A percentile compares a stretch with the other conserved stretches of the same genome.
Conservation (phyloP, 2,797 vertebrate genomes). For the Cryptoprocta ferox region DNA sequence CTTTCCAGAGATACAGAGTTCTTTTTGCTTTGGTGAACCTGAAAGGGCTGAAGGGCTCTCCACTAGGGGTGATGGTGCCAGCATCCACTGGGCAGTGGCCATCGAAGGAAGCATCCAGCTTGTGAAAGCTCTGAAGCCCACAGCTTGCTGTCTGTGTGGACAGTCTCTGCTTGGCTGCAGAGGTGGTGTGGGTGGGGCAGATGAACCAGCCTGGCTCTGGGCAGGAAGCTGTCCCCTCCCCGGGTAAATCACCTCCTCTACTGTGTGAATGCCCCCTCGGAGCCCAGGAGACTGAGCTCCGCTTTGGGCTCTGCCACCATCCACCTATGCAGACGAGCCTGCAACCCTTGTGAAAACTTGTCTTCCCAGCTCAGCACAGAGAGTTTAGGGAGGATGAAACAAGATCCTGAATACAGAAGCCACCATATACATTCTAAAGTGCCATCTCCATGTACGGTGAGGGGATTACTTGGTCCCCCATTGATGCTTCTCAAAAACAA, state of each 20-base stretch:
- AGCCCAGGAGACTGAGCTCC: background rate
- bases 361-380: background rate
- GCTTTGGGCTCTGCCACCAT: background rate
- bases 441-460: rapidly evolving
- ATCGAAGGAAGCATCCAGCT: background rate
- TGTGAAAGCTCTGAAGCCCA: background rate
- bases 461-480: background rate
- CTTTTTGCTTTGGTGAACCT: background rate
- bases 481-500: background rate
- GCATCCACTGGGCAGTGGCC: background rate
- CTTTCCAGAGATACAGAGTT: background rate
- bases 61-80: too few species aligned
- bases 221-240: background rate
- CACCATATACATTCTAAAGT: background rate
- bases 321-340: background rate
- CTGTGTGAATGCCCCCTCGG: background rate
- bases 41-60: background rate
- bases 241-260: background rate
- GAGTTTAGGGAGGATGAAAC: background rate
- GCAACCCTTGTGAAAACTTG: background rate
- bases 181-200: background rate
- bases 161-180: background rate
- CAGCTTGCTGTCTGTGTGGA: background rate
- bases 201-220: background rate
- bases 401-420: background rate